Conservation (phyloP, 1,140 invertebrate species). For the Listronotus oregonensis region DNA sequence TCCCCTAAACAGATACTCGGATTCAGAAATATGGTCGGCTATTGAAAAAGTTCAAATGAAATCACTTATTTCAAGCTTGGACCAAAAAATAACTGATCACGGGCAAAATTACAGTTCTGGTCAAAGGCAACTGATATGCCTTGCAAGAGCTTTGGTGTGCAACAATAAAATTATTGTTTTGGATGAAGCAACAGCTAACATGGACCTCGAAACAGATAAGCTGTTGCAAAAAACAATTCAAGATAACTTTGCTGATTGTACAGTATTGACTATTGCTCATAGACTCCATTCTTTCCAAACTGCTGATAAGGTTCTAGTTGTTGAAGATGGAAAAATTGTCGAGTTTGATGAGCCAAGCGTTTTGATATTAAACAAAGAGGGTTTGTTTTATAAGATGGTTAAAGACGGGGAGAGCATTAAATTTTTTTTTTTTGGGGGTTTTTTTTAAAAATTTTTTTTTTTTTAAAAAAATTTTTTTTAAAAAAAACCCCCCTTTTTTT, state of each 20-base stretch:
- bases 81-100: slow-evolving; percentile 81
- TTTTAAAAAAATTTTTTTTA: too few species aligned
- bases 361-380: too few species aligned
- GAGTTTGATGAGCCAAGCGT: too few species aligned
- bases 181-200: slow-evolving; percentile 80
- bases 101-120: slow-evolving; percentile 88
- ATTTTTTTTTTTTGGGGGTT: too few species aligned
- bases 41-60: slow-evolving; percentile 76
- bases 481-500: too few species aligned
- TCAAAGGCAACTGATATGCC: slow-evolving; percentile 79
- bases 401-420: too few species aligned
- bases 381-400: too few species aligned
- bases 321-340: too few species aligned
- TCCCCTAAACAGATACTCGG: slow-evolving; percentile 76
- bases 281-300: slow-evolving; percentile 53
- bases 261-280: slow-evolving; percentile 94
- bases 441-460: too few species aligned
- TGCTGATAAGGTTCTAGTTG: too few species aligned
- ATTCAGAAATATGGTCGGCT: slow-evolving; percentile 81
- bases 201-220: slow-evolving; percentile 74
- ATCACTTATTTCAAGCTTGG: slow-evolving; percentile 62
- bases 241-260: slow-evolving; percentile 83
- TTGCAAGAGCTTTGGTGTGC: slow-evolving; percentile 83
- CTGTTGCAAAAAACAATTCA: slow-evolving; percentile 89
- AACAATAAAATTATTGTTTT: slow-evolving; percentile 89